These are phyloP conservation scores for Numenius phaeopus DNA, from an alignment of 2,797 vertebrate genomes.

Conservation along the genomic window DNA sequence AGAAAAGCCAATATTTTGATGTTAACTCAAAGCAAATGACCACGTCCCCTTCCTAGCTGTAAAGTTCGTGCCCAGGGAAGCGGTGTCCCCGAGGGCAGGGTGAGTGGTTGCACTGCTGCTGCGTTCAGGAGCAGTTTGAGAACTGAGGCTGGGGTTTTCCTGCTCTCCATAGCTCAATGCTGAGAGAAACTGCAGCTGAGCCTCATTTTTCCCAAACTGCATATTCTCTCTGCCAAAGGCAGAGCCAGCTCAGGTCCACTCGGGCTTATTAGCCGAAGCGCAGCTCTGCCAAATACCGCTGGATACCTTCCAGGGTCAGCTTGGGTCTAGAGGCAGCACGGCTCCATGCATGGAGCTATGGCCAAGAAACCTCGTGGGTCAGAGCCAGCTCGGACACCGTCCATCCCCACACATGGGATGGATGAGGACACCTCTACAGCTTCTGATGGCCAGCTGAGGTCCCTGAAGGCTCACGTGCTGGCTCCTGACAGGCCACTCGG, in stretches of 20 bases:
- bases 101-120: not conserved
- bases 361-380: not conserved
- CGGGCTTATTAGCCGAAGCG: fast-evolving
- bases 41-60: not conserved
- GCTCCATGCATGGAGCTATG: fast-evolving
- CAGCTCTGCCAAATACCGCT: not conserved
- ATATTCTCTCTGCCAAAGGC: not conserved
- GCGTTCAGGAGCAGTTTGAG: not conserved
- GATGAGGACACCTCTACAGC: fast-evolving
- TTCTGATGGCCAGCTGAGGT: not conserved
- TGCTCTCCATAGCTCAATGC: not conserved
- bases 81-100: fast-evolving
- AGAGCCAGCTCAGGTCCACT: not conserved
- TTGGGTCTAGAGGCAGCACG: conserved; percentile 16
- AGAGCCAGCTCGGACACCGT: fast-evolving
- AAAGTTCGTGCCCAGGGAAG: not conserved
- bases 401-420: fast-evolving
- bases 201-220: not conserved
- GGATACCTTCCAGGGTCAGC: conserved; percentile 39
- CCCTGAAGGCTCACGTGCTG: not conserved
- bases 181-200: not conserved
- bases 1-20: not conserved
- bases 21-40: not conserved
- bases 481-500: not conserved
- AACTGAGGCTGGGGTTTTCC: not conserved